Conservation (phyloP, 2,888 invertebrate genomes). For the Calliphora vomitoria region DNA sequence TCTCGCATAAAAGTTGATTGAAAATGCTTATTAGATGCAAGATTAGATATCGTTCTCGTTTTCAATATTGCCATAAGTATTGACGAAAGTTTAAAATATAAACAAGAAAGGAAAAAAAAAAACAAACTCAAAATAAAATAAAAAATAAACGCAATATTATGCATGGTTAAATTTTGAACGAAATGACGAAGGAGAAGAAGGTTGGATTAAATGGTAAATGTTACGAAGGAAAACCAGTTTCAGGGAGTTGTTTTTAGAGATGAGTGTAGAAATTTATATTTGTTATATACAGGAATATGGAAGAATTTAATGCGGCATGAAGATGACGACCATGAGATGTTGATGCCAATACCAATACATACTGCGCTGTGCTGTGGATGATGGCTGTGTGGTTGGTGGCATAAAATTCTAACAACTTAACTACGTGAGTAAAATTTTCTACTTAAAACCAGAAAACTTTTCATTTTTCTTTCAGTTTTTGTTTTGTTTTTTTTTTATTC, state of each 20-base stretch:
- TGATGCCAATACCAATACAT: conserved; percentile 36
- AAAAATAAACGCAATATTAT: conserved; percentile 62
- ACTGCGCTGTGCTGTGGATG: conserved; percentile 66
- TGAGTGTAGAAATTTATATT: conserved; percentile 31
- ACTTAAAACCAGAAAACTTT: conserved; percentile 66
- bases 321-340: conserved; percentile 46
- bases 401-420: conserved; percentile 79
- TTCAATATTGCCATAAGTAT: conserved; percentile 62
- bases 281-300: conserved; percentile 13
- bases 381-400: conserved; percentile 72
- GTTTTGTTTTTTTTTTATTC: conserved; percentile 11
- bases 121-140: conserved; percentile 42
- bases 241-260: conserved; percentile 7
- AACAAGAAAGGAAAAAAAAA: background rate
- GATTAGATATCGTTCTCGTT: conserved; percentile 80
- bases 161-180: conserved; percentile 65
- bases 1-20: conserved; percentile 83
- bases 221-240: conserved; percentile 10
- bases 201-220: conserved; percentile 52
- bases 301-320: conserved; percentile 74
- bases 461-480: conserved; percentile 26
- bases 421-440: conserved; percentile 81
- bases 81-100: conserved; percentile 56
- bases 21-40: conserved; percentile 84
- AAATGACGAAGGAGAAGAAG: conserved; percentile 37